phyloP scores from a whole-genome alignment of 2,113 vertebrate species.

The Spea bombifrons region DNA sequence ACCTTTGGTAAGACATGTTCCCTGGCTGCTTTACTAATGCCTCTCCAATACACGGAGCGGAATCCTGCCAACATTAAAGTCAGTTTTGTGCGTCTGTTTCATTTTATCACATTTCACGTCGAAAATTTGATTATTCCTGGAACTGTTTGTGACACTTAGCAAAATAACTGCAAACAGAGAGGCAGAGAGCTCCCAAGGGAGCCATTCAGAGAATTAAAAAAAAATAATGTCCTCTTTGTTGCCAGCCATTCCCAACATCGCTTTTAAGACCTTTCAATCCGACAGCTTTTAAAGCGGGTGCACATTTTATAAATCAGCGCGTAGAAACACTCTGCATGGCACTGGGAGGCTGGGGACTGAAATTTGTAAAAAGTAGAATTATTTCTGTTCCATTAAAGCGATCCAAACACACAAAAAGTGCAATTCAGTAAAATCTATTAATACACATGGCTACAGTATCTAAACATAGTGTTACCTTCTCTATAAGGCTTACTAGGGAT shows the following conservation, averaged over 20 bases:
- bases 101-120: not conserved
- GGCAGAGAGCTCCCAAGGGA: not conserved
- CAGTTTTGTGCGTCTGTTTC: not conserved
- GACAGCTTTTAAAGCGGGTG: not conserved
- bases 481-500: too few species aligned
- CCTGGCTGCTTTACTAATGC: too few species aligned
- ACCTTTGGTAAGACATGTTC: too few species aligned
- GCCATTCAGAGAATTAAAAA: not conserved
- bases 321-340: too few species aligned
- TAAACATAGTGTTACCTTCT: too few species aligned
- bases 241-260: not conserved
- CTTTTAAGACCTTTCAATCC: not conserved
- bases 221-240: conserved; percentile 14
- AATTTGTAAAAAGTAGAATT: too few species aligned
- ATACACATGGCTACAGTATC: too few species aligned
- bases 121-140: conserved; percentile 18
- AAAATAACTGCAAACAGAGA: conserved; percentile 18
- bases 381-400: too few species aligned
- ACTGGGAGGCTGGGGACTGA: too few species aligned
- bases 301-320: not conserved
- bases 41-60: not conserved
- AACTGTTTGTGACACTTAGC: conserved; percentile 25
- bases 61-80: not conserved
- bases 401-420: too few species aligned
- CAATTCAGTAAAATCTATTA: too few species aligned